Evolutionary conservation across 2,113 vertebrate genomes (phyloP), one percentile per base, ranked within the genome.

Genomic region (Scatophagus argus): DNA sequence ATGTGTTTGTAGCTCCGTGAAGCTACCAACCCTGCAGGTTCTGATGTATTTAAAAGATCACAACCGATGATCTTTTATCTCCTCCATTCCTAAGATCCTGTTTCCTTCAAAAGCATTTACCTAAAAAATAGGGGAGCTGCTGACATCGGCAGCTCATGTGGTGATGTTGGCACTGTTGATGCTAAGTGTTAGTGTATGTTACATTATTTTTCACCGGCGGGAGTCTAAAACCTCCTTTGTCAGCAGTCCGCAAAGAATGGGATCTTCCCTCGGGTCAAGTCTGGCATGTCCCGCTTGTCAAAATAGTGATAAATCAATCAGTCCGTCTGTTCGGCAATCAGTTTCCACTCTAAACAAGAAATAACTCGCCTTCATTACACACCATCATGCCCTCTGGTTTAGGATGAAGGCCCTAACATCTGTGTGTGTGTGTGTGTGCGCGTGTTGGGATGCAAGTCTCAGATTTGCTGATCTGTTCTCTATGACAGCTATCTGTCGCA

Each of bases 231-330:
- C 59, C 77, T 84, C 61, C 43, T 41, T 61, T 63, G 60, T 89
- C 70, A 68, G 77, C 81, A 69, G 52, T 68, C 68, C 64, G 69
- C 65, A 41, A 69, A 67, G 71, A 71, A 64, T 36, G 31, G 63
- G 36, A 29, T 75, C 54, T 51, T 58, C 71, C 85, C 82, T 85
- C 77, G 87, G 79, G 80, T 74, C 52, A 43, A 51, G 64, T 70
- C 80, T 14, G 71, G 47, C 56, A 0, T 34, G 38, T 79, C 73
- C 51, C 71, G 56, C 84, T 71, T 39, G 81, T 89, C 81, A 49
- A 63, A 82, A 58, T 76, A 54, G 70, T 82, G 70, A 84, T 66
- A 61, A 86, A 79, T 82, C 82, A 91, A 86, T 90, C 87, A 85
- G 31, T 43, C 13, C 60, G 52, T 77, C 23, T 70, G 47, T 84